Evolutionary conservation across 2,113 vertebrate genomes (phyloP), one percentile per base, ranked within the genome.

Genomic region (Chionodraco myersi): DNA sequence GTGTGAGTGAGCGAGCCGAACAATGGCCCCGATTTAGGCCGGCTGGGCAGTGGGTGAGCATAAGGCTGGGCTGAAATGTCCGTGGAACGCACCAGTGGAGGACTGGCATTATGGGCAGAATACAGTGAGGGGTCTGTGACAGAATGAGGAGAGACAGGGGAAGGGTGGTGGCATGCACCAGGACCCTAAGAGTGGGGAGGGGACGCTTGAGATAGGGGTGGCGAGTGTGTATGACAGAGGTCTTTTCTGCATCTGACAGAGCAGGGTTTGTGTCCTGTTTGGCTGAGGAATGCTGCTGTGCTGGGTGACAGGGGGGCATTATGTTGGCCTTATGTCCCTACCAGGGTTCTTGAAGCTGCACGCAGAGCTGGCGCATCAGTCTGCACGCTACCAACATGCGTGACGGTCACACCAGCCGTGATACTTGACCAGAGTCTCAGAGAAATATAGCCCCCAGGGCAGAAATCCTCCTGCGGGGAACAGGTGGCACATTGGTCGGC

Each of bases 31-130:
- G 80, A 93, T 95, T 94, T 94, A 94, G 84, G 75, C 64, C 30
- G 77, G 74, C 82, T 64, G 83, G 86, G 69, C 83, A 90, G 93
- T 88, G 92, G 88, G 93, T 75, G 89, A 88, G 88, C 82, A 89
- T 88, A 89, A 88, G 89, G 79, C 86, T 36, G 83, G 92, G 92
- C 94, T 95, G 93, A 95, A 87, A 92, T 93, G 83, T 94, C 93
- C 83, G 84, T 11, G 90, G 92, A 74, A 93, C 92, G 92, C 88
- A 77, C 77, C 84, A 92, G 93, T 87, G 92, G 95, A 93, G 94
- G 92, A 91, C 84, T 89, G 89, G 77, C 90, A 92, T 93, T 91
- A 90, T 89, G 81, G 84, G 73, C 11, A n/a, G 83, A 91, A 90
- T 73, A 94, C 93, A 94, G 91, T 91, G 93, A 89, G 23, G 85